Conservation (phyloP, 2,797 vertebrate species). For the Pelochelys cantorii region DNA sequence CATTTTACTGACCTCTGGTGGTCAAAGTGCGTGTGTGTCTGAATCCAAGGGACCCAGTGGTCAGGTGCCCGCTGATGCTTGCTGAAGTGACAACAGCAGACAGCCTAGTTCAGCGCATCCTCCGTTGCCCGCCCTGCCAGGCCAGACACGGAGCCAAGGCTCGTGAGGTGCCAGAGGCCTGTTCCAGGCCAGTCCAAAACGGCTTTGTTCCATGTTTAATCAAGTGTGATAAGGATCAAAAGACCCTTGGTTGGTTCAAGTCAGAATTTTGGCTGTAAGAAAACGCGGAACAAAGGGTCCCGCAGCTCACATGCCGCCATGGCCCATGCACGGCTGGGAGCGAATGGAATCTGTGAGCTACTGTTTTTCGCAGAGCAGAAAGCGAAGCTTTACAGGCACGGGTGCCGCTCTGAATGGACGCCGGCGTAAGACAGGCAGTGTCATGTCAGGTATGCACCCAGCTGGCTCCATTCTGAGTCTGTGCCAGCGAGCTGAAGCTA, state of each 20-base stretch:
- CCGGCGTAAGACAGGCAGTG: not conserved
- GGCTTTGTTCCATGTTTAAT: not conserved
- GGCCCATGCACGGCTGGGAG: accelerated
- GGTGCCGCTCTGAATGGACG: not conserved
- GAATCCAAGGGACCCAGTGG: not conserved
- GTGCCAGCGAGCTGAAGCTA: not conserved
- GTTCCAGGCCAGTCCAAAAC: not conserved
- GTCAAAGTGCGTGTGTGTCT: not conserved
- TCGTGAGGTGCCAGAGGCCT: not conserved
- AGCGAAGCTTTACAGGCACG: not conserved
- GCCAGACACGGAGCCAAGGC: not conserved
- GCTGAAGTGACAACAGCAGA: not conserved
- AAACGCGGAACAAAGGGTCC: not conserved
- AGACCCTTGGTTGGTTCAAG: not conserved
- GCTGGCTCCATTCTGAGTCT: not conserved
- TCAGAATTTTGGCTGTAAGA: not conserved
- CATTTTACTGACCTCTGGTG: constrained; percentile 21
- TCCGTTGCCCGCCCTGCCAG: not conserved
- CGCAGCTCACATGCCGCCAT: not conserved
- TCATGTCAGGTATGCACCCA: accelerated
- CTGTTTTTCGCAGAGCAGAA: not conserved
- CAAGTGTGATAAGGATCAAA: not conserved
- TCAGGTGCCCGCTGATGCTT: too few relatives aligned
- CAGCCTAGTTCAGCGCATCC: not conserved
- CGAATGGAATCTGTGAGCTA: accelerated